Percentiles rank a stretch among this genome's conserved stretches.
phyloP scores from a whole-genome alignment of 2,888 invertebrate genomes.

The Dusona sp. region DNA sequence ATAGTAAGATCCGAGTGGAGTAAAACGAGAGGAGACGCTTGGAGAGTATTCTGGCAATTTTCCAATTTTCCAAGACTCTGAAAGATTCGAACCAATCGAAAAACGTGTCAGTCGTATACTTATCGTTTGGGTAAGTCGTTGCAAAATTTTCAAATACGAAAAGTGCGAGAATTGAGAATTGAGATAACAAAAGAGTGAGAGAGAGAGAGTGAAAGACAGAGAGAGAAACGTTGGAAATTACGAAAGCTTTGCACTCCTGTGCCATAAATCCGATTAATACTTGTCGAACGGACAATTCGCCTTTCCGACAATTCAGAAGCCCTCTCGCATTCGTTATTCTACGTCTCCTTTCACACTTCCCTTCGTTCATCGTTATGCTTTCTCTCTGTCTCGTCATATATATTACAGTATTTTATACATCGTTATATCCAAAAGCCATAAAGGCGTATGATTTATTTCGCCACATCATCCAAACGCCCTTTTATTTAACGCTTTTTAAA shows the following conservation, averaged over 20 bases:
- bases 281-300: slow-evolving; percentile 69
- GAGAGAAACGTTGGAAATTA: slow-evolving; percentile 29
- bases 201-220: slow-evolving; percentile 42
- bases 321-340: slow-evolving; percentile 52
- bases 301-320: slow-evolving; percentile 54
- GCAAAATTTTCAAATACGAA: slow-evolving; percentile 29
- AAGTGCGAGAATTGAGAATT: slow-evolving; percentile 17
- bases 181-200: slow-evolving; percentile 12
- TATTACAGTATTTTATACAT: slow-evolving; percentile 12
- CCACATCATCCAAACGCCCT: neutral
- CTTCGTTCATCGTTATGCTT: slow-evolving; percentile 41
- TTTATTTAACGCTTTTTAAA: neutral
- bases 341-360: slow-evolving; percentile 47
- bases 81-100: slow-evolving; percentile 27
- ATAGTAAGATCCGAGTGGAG: slow-evolving; percentile 19
- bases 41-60: slow-evolving; percentile 62
- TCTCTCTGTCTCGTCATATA: slow-evolving; percentile 10
- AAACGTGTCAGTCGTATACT: slow-evolving; percentile 56
- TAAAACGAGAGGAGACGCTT: slow-evolving; percentile 29
- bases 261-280: slow-evolving; percentile 73
- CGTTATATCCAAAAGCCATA: neutral
- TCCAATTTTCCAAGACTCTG: slow-evolving; percentile 59
- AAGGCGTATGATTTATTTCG: slow-evolving; percentile 5
- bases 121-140: slow-evolving; percentile 7
- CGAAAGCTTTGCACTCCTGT: slow-evolving; percentile 46